Evolutionary conservation across 2,797 vertebrate genomes (phyloP), one percentile per base, ranked within the genome.

Genomic region (Anguilla pacifica): DNA sequence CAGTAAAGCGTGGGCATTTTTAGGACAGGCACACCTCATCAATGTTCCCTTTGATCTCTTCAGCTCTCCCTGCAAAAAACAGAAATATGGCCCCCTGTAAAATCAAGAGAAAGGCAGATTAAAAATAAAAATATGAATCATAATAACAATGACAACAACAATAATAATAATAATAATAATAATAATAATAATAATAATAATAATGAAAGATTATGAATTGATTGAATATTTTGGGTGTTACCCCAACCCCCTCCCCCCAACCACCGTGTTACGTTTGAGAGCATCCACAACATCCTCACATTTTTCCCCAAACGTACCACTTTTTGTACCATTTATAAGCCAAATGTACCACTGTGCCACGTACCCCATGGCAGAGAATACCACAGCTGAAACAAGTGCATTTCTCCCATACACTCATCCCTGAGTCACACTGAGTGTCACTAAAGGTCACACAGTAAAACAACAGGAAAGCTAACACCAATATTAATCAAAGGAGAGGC

Each of bases 1-100:
- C 13, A 7, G 74, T 17, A 19, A 25, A 81, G 43, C 39, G 2
- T 31, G 74, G 61, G 70, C 49, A 57, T 84, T 55, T 84, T 28
- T 87, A 10, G 39, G 17, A 17, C 1, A 85, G 17, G 46, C 92
- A 92, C 83, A 97, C 97, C 96, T 96, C 94, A 91, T 96, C 96
- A 85, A 97, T 96, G 91, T 97, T 97, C 11, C 97, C 97, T 93
- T 97, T 97, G 92, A 97, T 97, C 89, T 97, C 97, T 88, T 97
- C 96, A 2, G 94, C 96, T 91, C 97, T 95, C 88, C 97, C 97
- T 0, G 96, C 96, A 88, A 97, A 97, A 93, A 97, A 97, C 84
- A 97, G 95, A 91, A 97, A 97, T 91, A 97, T 97, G 4, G 97
- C 97, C 35, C 97, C 96, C 97, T 97, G 91, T 7, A 85, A 93